These are phyloP conservation scores for Beris morrisii DNA, from an alignment of 2,888 invertebrate genomes.

Conservation along the genomic window DNA sequence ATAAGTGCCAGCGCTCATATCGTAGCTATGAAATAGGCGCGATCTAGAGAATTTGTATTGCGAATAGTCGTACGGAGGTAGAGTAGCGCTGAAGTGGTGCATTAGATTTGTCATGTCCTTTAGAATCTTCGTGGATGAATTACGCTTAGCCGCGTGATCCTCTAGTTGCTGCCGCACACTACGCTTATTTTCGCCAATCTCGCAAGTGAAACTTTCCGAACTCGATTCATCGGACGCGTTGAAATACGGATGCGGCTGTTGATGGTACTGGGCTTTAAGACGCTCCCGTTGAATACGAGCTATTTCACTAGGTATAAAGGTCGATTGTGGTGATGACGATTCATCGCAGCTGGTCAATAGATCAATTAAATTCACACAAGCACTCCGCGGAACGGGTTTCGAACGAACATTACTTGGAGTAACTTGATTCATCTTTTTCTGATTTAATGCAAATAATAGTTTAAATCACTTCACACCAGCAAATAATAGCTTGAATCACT, in stretches of 20 bases:
- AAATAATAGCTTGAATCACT: too few relatives aligned
- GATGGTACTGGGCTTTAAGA: constrained; percentile 6
- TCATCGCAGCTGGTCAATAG: background rate
- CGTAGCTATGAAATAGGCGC: constrained; percentile 12
- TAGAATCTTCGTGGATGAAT: constrained; percentile 34
- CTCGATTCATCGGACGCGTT: background rate
- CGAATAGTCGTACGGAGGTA: constrained; percentile 8
- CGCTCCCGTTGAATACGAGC: constrained; percentile 1
- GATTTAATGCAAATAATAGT: background rate
- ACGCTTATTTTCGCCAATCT: constrained; percentile 10
- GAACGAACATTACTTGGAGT: constrained; percentile 5
- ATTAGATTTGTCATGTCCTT: constrained; percentile 26
- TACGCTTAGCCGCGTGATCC: constrained; percentile 31
- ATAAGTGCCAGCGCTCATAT: constrained; percentile 36
- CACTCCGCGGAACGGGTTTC: constrained; percentile 2
- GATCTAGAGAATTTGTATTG: background rate
- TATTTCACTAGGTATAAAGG: constrained; percentile 3
- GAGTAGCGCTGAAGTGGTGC: background rate
- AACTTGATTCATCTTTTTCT: background rate
- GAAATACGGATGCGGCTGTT: constrained; percentile 20
- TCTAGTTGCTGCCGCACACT: constrained; percentile 31
- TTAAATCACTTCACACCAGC: too few relatives aligned
- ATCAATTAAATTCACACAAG: constrained; percentile 7
- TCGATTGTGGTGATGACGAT: too few relatives aligned
- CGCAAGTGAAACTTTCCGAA: background rate